Base-by-base conservation (phyloP, 2,888 invertebrate species). In the Andrena hattorfiana region DNA sequence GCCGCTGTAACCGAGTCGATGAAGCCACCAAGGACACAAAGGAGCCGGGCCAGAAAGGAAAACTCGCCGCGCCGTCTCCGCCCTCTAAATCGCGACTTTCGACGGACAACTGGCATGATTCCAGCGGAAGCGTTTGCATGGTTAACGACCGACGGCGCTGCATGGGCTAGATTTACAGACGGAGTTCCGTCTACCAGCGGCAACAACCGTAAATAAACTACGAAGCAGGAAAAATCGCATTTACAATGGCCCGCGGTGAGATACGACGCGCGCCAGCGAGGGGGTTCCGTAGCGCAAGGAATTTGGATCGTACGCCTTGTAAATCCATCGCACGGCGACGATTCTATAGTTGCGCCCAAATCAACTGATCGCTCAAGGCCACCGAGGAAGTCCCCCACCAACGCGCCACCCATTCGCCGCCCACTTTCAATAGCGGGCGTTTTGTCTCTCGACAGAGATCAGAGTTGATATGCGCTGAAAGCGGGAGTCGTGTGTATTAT, bases 51-150 rank as follows among this genome's bases (percentile, higher is more conserved):
- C 48, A 32, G 67, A 79, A 85, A 79, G 79, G 82, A 82, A 79
- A 85, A 82, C 76, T 75, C 64, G 64, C 49, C 66, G 23, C 56
- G 51, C 26, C 48, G 56, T 35, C 20, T 32, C 28, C 66, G 28
- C 64, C 73, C 69, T 79, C 59, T 77, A 78, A 84, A 86, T 73
- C 75, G 82, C 60, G 68, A 86, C 67, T 85, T 77, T 88, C 64
- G 32, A 66, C 62, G 81, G 54, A 54, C 48, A 72, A 86, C 73
- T 77, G 84, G 88, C 80, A 67, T 20, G 64, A 67, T 79, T 86
- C 68, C 81, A 75, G 56, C 73, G 73, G 72, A 77, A 81, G 59
- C 85, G 66, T 81, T 80, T 67, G 62, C 66, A 66, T 62, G 59
- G 76, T 68, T 72, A 72, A 59, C 67, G 70, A 60, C 42, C 67